phyloP scores from a whole-genome alignment of 2,888 invertebrate species.

The Ennomos fuscantarius region DNA sequence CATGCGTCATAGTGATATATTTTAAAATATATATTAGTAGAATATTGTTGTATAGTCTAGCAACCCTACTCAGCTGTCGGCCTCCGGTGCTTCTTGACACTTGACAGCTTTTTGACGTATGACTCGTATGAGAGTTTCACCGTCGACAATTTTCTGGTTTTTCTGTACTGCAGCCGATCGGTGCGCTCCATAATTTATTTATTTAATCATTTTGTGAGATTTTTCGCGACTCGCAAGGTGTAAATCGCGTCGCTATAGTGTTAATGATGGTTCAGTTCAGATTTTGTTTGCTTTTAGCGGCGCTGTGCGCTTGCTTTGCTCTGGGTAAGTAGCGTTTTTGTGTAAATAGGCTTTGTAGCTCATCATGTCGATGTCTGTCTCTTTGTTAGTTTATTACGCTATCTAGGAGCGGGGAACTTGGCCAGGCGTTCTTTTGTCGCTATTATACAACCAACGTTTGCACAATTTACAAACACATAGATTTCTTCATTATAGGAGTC shows the following conservation, averaged over 20 bases:
- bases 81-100: neutral
- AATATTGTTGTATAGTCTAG: conserved; percentile 32
- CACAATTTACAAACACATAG: conserved; percentile 49
- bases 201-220: conserved; percentile 57
- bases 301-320: conserved; percentile 62
- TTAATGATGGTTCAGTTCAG: conserved; percentile 63
- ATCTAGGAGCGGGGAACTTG: conserved; percentile 37
- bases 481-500: conserved; percentile 4
- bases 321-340: conserved; percentile 61
- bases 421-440: conserved; percentile 46
- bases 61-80: conserved; percentile 62
- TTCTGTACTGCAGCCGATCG: conserved; percentile 45
- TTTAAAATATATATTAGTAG: neutral
- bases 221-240: conserved; percentile 43
- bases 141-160: conserved; percentile 12
- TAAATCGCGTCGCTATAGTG: conserved; percentile 40
- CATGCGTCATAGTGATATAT: too few relatives aligned
- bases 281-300: conserved; percentile 63
- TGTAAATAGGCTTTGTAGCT: conserved; percentile 38
- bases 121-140: conserved; percentile 7
- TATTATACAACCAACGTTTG: conserved; percentile 49
- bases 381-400: conserved; percentile 62
- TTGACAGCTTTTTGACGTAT: too few relatives aligned
- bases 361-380: conserved; percentile 45
- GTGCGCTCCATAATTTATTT: conserved; percentile 40